Evolutionary conservation across 2,113 vertebrate genomes (phyloP).

Genomic region (Sceloporus tristichus): DNA sequence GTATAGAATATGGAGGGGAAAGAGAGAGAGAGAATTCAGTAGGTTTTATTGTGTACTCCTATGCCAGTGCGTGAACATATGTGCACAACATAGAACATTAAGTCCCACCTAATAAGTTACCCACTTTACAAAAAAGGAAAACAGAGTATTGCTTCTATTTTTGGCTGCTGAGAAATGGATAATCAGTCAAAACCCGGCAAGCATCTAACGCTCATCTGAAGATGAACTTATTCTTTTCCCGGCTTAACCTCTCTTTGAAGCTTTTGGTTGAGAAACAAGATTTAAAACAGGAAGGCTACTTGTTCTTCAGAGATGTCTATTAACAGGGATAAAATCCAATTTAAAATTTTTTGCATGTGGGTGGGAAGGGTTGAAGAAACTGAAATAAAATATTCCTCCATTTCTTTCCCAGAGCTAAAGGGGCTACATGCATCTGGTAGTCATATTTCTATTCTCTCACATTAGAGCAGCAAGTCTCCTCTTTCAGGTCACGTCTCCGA

Average conservation of each 20-base stretch:
- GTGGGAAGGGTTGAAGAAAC: constrained; percentile 38
- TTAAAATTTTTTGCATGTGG: constrained; percentile 44
- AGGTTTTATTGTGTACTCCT: not conserved
- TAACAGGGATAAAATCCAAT: constrained; percentile 47
- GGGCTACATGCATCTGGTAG: constrained; percentile 52
- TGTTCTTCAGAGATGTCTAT: constrained; percentile 50
- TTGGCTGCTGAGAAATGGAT: not conserved
- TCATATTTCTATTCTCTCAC: constrained; percentile 67
- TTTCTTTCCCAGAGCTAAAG: constrained; percentile 53
- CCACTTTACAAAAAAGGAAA: constrained; percentile 20
- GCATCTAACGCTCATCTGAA: constrained; percentile 8
- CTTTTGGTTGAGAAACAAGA: constrained; percentile 31
- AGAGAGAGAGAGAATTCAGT: not conserved
- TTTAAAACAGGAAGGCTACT: constrained; percentile 53
- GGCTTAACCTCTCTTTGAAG: constrained; percentile 27
- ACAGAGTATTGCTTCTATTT: constrained; percentile 12
- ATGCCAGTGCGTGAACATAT: not conserved
- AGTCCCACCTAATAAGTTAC: not conserved
- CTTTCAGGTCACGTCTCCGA: constrained; percentile 88
- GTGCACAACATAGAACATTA: not conserved
- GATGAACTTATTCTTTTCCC: constrained; percentile 26
- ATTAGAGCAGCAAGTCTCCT: constrained; percentile 74
- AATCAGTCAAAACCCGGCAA: constrained; percentile 33
- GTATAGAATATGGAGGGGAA: not conserved
- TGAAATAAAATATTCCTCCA: constrained; percentile 37